Evolutionary conservation across 2,113 vertebrate genomes (phyloP), one percentile per base, ranked within the genome.

Genomic region (Hippopotamus amphibius): DNA sequence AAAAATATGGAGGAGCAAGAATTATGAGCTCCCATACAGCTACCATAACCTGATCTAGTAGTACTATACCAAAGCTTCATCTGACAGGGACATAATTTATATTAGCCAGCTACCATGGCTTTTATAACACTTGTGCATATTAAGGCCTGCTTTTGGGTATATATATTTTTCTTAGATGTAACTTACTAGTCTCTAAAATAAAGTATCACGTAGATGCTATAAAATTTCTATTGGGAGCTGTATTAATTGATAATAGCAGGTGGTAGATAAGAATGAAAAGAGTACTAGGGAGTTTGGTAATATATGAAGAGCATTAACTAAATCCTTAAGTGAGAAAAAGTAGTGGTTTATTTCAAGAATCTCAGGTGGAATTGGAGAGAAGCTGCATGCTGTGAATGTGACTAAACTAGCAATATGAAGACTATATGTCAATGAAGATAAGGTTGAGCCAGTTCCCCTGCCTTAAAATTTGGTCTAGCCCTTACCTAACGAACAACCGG

Each of bases 1-100:
- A 37, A 92, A 97, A 97, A 96, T 82, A 77, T 69, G 24, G n/a
- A 61, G 6, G 8, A n/a, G 43, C 37, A 95, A 84, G 43, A 83
- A 80, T 93, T 85, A 93, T 61, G 66, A 91, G 8, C 85, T 88
- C n/a, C 63, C 37, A 46, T 88, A 72, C 26, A 61, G 6, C 71
- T 66, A 37, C 37, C 53, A 81, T 90, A 82, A 77, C 13, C n/a
- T 72, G 26, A 66, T 74, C 6, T 89, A 77, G 37, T 24, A 96
- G 53, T 37, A 61, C 24, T 81, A 43, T 4, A 71, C 24, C 50
- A 66, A 53, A 71, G 61, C 57, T 96, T 97, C 41, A 71, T 90
- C 53, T 94, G 41, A 66, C 48, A 74, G 24, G 5, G 55, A 57
- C 26, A 53, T 88, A 88, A 97, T 84, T 93, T 85, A 59, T 68